Evolutionary conservation across 2,888 invertebrate species (phyloP).

Genomic region (Carcina quercana): DNA sequence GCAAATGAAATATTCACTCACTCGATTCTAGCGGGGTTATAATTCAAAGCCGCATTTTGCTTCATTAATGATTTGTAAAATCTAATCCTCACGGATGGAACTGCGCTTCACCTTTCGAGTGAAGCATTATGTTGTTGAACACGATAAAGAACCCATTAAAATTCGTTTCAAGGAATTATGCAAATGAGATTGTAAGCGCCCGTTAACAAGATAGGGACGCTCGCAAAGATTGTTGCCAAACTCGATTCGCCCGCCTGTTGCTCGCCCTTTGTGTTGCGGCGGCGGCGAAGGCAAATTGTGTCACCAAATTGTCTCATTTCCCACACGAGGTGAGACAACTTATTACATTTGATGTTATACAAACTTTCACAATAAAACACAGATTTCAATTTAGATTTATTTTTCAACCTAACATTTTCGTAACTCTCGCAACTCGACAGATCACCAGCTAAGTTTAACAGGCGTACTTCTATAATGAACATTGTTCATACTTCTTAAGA

Average conservation of each 20-base stretch:
- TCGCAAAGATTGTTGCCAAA: conserved; percentile 56
- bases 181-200: conserved; percentile 57
- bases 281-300: conserved; percentile 1
- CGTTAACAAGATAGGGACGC: conserved; percentile 49
- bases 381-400: conserved; percentile 58
- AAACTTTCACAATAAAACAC: conserved; percentile 41
- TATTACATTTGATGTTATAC: background rate
- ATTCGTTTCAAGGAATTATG: conserved; percentile 61
- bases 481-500: conserved; percentile 70
- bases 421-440: conserved; percentile 67
- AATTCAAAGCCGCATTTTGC: no score
- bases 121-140: conserved; percentile 52
- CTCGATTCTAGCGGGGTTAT: no score
- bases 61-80: conserved; percentile 30
- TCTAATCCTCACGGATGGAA: conserved; percentile 29
- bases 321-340: background rate
- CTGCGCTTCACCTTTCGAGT: conserved; percentile 26
- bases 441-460: conserved; percentile 68
- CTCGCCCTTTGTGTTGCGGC: conserved; percentile 24
- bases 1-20: no score
- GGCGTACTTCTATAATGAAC: conserved; percentile 69
- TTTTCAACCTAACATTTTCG: conserved; percentile 72
- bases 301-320: background rate
- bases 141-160: conserved; percentile 56
- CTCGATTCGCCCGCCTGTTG: conserved; percentile 51